A percentile compares a stretch with the other conserved stretches of the same genome.
phyloP scores from a whole-genome alignment of 2,888 invertebrate genomes.

The Empis livida region DNA sequence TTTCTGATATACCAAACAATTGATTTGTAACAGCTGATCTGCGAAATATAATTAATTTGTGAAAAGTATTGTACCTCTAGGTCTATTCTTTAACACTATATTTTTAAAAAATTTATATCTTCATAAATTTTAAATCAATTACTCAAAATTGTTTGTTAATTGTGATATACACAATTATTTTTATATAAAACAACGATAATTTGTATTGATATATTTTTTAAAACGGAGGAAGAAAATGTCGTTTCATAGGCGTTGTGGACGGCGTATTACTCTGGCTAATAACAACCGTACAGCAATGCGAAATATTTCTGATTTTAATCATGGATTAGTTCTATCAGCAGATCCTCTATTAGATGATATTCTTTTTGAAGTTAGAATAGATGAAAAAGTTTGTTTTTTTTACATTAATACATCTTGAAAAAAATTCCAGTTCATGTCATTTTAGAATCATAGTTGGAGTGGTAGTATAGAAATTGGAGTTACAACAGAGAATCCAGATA shows the following conservation, averaged over 20 bases:
- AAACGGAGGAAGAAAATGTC: no score
- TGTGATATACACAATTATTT: no score
- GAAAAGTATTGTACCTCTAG: no score
- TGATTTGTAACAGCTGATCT: no score
- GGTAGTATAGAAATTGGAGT: slow-evolving; percentile 66
- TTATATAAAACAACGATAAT: no score
- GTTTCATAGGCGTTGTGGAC: slow-evolving; percentile 73
- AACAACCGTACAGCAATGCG: slow-evolving; percentile 70
- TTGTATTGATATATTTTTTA: no score
- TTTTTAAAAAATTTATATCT: no score
- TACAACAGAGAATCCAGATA: slow-evolving; percentile 54
- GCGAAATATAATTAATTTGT: no score
- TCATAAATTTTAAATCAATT: no score
- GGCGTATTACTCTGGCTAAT: slow-evolving; percentile 70
- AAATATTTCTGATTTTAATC: slow-evolving; percentile 71
- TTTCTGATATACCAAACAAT: no score
- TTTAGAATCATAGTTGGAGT: slow-evolving; percentile 66
- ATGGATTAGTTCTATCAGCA: slow-evolving; percentile 74
- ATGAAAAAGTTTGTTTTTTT: slow-evolving; percentile 58
- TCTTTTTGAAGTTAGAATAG: slow-evolving; percentile 75
- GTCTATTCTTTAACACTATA: no score
- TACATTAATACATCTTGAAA: slow-evolving; percentile 1
- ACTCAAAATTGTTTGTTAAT: no score
- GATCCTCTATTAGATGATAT: slow-evolving; percentile 69
- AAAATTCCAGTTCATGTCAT: slow-evolving; percentile 5